Evolutionary conservation across 2,113 vertebrate species (phyloP).

Genomic region (Stegostoma tigrinum): DNA sequence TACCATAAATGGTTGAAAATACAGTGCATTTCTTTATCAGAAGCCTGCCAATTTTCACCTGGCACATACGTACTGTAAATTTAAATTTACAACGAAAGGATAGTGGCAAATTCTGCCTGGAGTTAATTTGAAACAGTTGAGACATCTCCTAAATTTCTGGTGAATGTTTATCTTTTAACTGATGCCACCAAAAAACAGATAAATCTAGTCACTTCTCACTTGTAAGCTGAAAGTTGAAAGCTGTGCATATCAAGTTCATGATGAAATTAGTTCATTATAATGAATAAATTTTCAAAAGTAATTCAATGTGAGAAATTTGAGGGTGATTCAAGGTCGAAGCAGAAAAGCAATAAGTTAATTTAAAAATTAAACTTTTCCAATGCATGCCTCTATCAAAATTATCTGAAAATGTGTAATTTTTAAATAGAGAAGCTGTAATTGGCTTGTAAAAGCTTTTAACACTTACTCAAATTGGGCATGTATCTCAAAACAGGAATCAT

Average conservation of each 20-base stretch:
- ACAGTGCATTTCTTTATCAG: not conserved
- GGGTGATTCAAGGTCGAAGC: not conserved
- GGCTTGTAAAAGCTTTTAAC: not conserved
- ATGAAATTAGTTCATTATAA: not conserved
- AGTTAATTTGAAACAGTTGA: too few relatives aligned
- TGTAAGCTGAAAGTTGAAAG: too few relatives aligned
- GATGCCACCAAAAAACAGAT: not conserved
- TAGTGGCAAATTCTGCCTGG: not conserved
- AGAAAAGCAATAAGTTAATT: not conserved
- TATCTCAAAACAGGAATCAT: not conserved
- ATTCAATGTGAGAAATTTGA: not conserved
- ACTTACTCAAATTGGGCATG: not conserved
- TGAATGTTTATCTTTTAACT: not conserved
- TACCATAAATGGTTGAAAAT: not conserved
- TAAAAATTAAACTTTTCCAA: not conserved
- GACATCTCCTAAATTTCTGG: not conserved
- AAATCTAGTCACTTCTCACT: not conserved
- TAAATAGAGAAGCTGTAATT: not conserved
- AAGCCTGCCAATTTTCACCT: not conserved
- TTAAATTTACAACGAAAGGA: not conserved
- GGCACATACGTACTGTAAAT: not conserved
- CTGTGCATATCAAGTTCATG: not conserved
- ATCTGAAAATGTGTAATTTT: not conserved
- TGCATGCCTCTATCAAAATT: not conserved
- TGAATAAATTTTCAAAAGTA: slow-evolving; percentile 5